phyloP scores from a whole-genome alignment of 2,888 invertebrate genomes.

The Cyclophora punctaria region DNA sequence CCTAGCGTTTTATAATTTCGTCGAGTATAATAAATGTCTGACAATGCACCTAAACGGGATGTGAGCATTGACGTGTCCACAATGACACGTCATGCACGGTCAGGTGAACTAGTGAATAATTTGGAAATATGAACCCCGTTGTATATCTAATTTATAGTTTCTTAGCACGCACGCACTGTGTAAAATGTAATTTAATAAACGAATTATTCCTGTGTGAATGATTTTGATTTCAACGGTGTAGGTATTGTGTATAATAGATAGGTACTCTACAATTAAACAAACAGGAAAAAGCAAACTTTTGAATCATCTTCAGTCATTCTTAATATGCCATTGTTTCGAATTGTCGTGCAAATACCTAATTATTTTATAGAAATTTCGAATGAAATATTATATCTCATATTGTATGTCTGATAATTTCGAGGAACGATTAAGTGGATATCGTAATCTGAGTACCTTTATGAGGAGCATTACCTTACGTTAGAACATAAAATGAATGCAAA shows the following conservation, averaged over 20 bases:
- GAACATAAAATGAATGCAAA: constrained; percentile 57
- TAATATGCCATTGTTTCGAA: neutral
- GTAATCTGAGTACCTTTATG: constrained; percentile 60
- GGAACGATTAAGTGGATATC: constrained; percentile 44
- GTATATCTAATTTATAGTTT: no score
- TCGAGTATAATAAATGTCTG: constrained; percentile 5
- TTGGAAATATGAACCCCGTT: no score
- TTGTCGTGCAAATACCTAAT: neutral
- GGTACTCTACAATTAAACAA: no score
- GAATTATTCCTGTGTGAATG: no score
- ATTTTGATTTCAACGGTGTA: no score
- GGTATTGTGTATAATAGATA: no score
- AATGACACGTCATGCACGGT: neutral
- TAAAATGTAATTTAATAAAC: no score
- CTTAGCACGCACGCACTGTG: no score
- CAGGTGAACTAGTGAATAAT: no score
- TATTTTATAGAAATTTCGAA: constrained; percentile 12
- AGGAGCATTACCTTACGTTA: constrained; percentile 37
- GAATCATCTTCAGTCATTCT: neutral
- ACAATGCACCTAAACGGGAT: constrained; percentile 32
- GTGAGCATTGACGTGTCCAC: constrained; percentile 11
- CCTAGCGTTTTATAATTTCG: no score
- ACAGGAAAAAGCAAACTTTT: no score
- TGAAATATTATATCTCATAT: constrained; percentile 25
- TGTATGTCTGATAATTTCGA: constrained; percentile 35